These are phyloP conservation scores for Isichthys henryi DNA, from an alignment of 2,113 vertebrate genomes.

Conservation along the genomic window DNA sequence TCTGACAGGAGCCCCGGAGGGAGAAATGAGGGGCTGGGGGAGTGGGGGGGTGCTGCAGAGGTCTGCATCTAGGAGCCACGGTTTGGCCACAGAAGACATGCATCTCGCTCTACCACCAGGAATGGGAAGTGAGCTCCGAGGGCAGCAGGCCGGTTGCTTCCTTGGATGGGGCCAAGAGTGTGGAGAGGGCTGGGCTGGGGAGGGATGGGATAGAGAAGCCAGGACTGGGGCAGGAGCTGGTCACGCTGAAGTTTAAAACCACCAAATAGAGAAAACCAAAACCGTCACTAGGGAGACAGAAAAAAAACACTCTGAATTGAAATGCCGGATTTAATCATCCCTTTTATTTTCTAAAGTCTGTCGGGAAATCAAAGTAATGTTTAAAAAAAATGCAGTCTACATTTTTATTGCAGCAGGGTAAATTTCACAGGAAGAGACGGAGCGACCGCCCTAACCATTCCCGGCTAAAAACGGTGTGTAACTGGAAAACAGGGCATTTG, in stretches of 20 bases:
- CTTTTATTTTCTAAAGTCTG: neutral
- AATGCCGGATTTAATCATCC: neutral
- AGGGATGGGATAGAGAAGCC: neutral
- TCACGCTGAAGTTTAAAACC: neutral
- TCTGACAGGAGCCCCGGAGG: neutral
- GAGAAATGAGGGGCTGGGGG: neutral
- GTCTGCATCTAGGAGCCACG: neutral
- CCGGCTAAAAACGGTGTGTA: neutral
- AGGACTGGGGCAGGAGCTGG: neutral
- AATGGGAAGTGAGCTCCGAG: neutral
- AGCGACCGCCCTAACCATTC: neutral
- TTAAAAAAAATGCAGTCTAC: neutral
- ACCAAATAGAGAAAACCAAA: neutral
- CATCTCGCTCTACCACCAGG: neutral
- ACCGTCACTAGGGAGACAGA: neutral
- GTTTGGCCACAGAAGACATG: neutral
- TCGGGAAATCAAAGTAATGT: neutral
- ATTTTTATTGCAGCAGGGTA: conserved; percentile 1
- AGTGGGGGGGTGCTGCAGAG: neutral
- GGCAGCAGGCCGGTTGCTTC: neutral
- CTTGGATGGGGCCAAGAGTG: neutral
- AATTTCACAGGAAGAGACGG: conserved; percentile 5
- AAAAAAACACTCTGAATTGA: neutral
- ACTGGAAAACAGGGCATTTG: neutral
- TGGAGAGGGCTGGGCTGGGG: neutral